Base-by-base conservation (phyloP, 2,113 vertebrate genomes). In the Trogon surrucura region DNA sequence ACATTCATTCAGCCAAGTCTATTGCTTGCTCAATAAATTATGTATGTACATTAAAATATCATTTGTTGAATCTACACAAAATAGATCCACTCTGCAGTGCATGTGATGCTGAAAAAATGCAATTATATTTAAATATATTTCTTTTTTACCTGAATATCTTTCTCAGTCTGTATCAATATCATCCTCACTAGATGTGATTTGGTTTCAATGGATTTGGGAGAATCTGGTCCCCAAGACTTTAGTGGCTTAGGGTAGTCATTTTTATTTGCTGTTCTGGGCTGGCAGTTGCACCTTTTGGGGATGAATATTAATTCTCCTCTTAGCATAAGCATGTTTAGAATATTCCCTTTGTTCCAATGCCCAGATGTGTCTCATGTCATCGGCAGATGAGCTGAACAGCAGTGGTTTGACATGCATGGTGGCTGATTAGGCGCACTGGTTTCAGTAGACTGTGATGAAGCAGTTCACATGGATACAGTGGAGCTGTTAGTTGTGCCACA, bases 301-400 rank as follows among this genome's bases (percentile, higher is more conserved):
- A 82, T 92, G 96, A 95, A 97, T 96, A 96, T 96, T 96, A 96
- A 94, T 96, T 97, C 48, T 85, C n/a, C 20, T 93, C 65, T 95
- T 96, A 96, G 95, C 96, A 94, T 95, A 95, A 95, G 83, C 50
- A 70, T 58, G 44, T 95, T 94, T 91, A 92, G 96, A 96, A 94
- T 96, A 96, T 97, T 96, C 93, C 62, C 93, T 97, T 97, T 97
- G 95, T 97, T 97, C 88, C 44, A 26, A 89, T 97, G 92, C 96
- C 93, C 96, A 96, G 86, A 93, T 96, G 88, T 93, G 84, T 95
- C 91, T 96, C 70, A 1, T 96, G 93, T 95, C 95, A 96, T 96
- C 85, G 93, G 83, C 73, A 86, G 91, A 93, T 36, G 95, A 97
- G 86, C 91, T 91, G 92, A 97, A 95, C 92, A 96, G 95, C 96